phyloP scores from a whole-genome alignment of 2,888 invertebrate species.

The Neuroscelio doddi region DNA sequence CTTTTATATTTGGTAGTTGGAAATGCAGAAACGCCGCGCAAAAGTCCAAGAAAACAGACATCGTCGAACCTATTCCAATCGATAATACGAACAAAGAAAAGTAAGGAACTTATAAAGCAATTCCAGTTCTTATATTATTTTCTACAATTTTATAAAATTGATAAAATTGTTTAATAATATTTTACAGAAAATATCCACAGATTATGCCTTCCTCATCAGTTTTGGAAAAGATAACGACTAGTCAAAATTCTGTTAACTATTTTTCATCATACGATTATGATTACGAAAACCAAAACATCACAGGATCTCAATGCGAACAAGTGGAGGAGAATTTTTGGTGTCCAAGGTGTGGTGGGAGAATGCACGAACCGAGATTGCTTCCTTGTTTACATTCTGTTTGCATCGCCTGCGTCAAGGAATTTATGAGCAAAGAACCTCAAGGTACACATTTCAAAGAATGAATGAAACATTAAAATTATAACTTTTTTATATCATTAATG shows the following conservation, averaged over 20 bases:
- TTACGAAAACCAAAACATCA: constrained; percentile 14
- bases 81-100: constrained; percentile 13
- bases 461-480: neutral
- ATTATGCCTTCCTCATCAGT: constrained; percentile 14
- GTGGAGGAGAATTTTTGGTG: constrained; percentile 55
- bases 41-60: constrained; percentile 13
- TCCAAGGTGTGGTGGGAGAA: constrained; percentile 60
- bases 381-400: constrained; percentile 67
- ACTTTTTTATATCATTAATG: neutral
- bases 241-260: constrained; percentile 10
- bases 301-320: constrained; percentile 42
- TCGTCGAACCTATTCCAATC: constrained; percentile 15
- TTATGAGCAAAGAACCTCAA: constrained; percentile 48
- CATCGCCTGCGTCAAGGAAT: constrained; percentile 59
- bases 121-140: too few relatives aligned
- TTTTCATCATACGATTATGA: constrained; percentile 16
- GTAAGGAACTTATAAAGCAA: too few relatives aligned
- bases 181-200: constrained; percentile 12
- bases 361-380: constrained; percentile 65
- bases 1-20: constrained; percentile 52
- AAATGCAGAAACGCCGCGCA: constrained; percentile 39
- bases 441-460: constrained; percentile 16
- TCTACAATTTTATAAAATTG: too few relatives aligned
- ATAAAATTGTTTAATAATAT: neutral
- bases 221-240: neutral